These are phyloP conservation scores for Drosophila mayaguana DNA, from an alignment of 2,888 invertebrate genomes.

Conservation along the genomic window DNA sequence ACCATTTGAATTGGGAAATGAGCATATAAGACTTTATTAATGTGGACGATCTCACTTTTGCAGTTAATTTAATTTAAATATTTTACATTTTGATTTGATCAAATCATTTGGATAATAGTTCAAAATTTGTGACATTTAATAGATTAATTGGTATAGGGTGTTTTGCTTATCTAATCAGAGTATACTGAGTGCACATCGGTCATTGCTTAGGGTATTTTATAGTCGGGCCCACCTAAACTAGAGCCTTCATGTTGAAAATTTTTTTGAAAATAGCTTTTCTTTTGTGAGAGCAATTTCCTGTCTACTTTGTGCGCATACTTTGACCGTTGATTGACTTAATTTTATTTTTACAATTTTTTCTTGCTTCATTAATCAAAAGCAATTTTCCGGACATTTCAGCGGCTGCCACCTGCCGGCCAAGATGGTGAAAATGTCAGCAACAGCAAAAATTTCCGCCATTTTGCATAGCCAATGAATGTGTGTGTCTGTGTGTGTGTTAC, in stretches of 20 bases:
- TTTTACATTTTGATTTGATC: too few relatives aligned
- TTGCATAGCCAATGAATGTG: conserved; percentile 49
- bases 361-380: conserved; percentile 78
- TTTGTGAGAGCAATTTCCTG: conserved; percentile 31
- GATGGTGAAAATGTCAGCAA: conserved; percentile 65
- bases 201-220: not conserved
- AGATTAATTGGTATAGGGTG: too few relatives aligned
- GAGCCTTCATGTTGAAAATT: not conserved
- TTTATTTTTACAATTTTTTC: conserved; percentile 38
- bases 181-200: too few relatives aligned
- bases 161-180: too few relatives aligned
- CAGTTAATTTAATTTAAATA: too few relatives aligned
- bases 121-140: too few relatives aligned
- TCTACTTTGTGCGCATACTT: conserved; percentile 15
- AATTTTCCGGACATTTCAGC: conserved; percentile 65
- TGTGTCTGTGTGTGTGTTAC: conserved; percentile 47
- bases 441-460: conserved; percentile 70
- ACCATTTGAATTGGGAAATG: too few relatives aligned
- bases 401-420: conserved; percentile 60
- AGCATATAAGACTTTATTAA: too few relatives aligned
- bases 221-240: not conserved
- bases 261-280: not conserved
- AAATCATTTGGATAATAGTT: too few relatives aligned
- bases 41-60: too few relatives aligned
- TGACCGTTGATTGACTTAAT: conserved; percentile 28